Conservation (phyloP, 2,888 invertebrate species). For the Mellilla xanthometata region DNA sequence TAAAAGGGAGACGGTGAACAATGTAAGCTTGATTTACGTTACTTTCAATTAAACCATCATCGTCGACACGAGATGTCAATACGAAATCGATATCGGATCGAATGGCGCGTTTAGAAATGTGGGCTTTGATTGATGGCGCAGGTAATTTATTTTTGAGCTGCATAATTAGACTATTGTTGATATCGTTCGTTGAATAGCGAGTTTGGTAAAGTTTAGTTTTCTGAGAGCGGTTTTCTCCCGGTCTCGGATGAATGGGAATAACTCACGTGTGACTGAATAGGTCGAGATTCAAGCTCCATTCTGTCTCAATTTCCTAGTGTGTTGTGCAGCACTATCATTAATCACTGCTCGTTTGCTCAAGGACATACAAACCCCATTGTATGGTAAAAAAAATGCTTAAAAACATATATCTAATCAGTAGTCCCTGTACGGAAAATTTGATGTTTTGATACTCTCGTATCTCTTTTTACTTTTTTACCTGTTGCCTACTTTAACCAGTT, state of each 20-base stretch:
- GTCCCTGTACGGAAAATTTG: slow-evolving; percentile 1
- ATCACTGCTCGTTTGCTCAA: slow-evolving; percentile 68
- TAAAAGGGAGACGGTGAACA: slow-evolving; percentile 24
- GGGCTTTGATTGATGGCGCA: slow-evolving; percentile 56
- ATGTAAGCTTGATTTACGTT: slow-evolving; percentile 36
- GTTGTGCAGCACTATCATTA: slow-evolving; percentile 49
- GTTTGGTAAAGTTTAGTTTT: slow-evolving; percentile 51
- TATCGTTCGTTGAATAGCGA: slow-evolving; percentile 43
- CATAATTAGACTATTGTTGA: slow-evolving; percentile 73
- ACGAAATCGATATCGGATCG: slow-evolving; percentile 28
- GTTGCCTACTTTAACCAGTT: background rate
- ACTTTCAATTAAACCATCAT: slow-evolving; percentile 28
- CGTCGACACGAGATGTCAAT: slow-evolving; percentile 23
- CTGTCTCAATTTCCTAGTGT: slow-evolving; percentile 59
- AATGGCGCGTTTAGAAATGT: slow-evolving; percentile 26
- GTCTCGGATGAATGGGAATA: slow-evolving; percentile 46
- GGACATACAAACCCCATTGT: slow-evolving; percentile 45
- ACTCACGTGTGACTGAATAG: slow-evolving; percentile 50
- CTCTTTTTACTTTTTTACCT: too few relatives aligned
- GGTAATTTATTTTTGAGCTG: slow-evolving; percentile 56
- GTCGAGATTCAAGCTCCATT: slow-evolving; percentile 24
- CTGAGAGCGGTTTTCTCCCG: slow-evolving; percentile 29
- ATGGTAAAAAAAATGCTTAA: slow-evolving; percentile 43
- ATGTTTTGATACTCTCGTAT: background rate
- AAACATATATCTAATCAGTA: slow-evolving; percentile 10